Evolutionary conservation across 2,888 invertebrate genomes (phyloP).

Genomic region (Fabriciana adippe): DNA sequence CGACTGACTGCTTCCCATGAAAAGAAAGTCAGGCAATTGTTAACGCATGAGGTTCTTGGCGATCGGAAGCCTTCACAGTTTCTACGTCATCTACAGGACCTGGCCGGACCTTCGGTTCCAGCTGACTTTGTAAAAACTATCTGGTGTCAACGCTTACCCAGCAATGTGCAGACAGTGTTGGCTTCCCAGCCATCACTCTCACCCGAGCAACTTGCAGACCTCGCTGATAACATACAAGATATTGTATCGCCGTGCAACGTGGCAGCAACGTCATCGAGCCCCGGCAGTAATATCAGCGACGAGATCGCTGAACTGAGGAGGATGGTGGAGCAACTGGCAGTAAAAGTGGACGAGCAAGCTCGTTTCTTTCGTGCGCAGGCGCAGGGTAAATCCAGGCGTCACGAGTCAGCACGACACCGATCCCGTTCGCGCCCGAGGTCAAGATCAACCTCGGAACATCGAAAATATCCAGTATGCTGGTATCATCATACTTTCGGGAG

Average conservation of each 20-base stretch:
- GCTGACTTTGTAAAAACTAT: neutral
- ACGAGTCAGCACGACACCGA: neutral
- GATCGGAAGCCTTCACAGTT: constrained; percentile 7
- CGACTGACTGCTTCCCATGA: constrained; percentile 18
- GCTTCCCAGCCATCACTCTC: neutral
- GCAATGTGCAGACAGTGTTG: neutral
- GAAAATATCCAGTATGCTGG: constrained; percentile 1
- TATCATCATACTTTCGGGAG: constrained; percentile 1
- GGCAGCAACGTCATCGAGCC: neutral
- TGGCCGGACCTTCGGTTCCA: constrained; percentile 3
- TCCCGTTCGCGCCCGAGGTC: neutral
- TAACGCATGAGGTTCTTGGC: constrained; percentile 29
- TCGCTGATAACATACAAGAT: constrained; percentile 2
- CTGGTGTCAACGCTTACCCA: neutral
- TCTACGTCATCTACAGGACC: constrained; percentile 3
- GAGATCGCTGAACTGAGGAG: constrained; percentile 11
- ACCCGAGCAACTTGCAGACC: neutral
- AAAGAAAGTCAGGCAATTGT: constrained; percentile 35
- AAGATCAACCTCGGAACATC: neutral
- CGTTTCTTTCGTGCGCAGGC: neutral
- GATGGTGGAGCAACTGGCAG: neutral
- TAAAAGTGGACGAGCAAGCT: neutral
- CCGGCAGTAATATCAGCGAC: neutral
- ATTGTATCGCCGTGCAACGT: neutral
- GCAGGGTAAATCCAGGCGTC: neutral